A percentile compares a stretch with the other conserved stretches of the same genome.
Evolutionary conservation across 92 coral and sea anemone genomes (phyloP).

Genomic region (Porites evermanni): DNA sequence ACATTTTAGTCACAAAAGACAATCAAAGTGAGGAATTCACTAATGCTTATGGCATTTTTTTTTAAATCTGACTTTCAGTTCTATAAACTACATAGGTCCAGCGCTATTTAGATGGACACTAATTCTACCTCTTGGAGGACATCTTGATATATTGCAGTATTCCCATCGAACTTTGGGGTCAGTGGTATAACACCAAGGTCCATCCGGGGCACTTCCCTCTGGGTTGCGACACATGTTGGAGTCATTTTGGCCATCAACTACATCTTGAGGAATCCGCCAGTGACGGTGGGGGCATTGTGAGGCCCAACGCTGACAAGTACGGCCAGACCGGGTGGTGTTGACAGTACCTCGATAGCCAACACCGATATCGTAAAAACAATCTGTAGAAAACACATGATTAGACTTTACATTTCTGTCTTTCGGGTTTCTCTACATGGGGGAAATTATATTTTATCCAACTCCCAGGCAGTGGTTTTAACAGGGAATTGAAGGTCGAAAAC

Average conservation of each 20-base stretch:
- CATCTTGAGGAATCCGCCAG: slow-evolving; percentile 18
- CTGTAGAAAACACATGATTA: neutral
- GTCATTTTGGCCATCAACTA: neutral
- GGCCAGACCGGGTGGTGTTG: slow-evolving; percentile 18
- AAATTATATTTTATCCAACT: too few relatives aligned
- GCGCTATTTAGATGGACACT: neutral
- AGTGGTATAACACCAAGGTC: slow-evolving; percentile 39
- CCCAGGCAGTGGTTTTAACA: too few relatives aligned
- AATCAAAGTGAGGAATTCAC: too few relatives aligned
- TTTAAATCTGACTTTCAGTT: too few relatives aligned
- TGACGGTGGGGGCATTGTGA: slow-evolving; percentile 40
- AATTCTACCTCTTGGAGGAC: slow-evolving; percentile 19
- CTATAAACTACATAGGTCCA: neutral
- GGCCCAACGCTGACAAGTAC: slow-evolving; percentile 8
- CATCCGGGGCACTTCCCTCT: slow-evolving; percentile 23
- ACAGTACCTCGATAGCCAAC: slow-evolving; percentile 28
- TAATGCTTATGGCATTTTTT: too few relatives aligned
- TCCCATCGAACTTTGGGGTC: slow-evolving; percentile 38
- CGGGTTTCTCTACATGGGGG: too few relatives aligned
- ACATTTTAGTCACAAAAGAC: too few relatives aligned
- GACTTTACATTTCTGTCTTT: too few relatives aligned
- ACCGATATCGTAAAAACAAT: slow-evolving; percentile 18
- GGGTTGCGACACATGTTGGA: slow-evolving; percentile 32
- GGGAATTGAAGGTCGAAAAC: too few relatives aligned
- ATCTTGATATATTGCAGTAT: slow-evolving; percentile 21